Evolutionary conservation across 2,113 vertebrate species (phyloP).

Genomic region (Progne subis): DNA sequence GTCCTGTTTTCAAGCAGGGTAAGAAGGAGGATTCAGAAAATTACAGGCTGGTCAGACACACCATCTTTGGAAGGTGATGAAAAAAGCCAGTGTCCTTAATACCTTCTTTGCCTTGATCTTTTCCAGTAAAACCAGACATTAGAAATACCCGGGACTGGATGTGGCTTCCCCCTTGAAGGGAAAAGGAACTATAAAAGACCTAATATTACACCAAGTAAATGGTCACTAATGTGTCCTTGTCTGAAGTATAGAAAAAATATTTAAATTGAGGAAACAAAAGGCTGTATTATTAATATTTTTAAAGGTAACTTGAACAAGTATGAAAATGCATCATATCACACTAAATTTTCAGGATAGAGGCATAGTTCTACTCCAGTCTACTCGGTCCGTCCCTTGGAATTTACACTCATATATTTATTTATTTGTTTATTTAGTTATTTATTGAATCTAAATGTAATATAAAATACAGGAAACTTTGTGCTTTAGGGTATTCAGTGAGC

Average conservation of each 20-base stretch:
- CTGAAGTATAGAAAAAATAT: neutral
- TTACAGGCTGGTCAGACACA: neutral
- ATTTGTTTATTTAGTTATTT: neutral
- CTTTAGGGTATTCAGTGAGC: neutral
- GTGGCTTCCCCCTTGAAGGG: neutral
- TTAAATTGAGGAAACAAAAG: neutral
- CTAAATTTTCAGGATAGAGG: neutral
- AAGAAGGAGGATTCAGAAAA: neutral
- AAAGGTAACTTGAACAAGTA: neutral
- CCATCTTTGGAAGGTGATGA: neutral
- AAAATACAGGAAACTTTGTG: neutral
- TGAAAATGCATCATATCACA: neutral
- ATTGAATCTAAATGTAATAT: neutral
- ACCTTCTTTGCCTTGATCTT: neutral
- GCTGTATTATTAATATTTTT: neutral
- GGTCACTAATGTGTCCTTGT: neutral
- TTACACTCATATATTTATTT: neutral
- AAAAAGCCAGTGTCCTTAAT: neutral
- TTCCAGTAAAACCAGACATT: neutral
- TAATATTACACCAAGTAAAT: neutral
- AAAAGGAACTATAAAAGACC: neutral
- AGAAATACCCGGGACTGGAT: neutral
- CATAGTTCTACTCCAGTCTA: neutral
- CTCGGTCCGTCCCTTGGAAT: neutral
- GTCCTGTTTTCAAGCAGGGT: neutral